Conservation (phyloP, 2,888 invertebrate genomes). For the Caenorhabditis wallacei region DNA sequence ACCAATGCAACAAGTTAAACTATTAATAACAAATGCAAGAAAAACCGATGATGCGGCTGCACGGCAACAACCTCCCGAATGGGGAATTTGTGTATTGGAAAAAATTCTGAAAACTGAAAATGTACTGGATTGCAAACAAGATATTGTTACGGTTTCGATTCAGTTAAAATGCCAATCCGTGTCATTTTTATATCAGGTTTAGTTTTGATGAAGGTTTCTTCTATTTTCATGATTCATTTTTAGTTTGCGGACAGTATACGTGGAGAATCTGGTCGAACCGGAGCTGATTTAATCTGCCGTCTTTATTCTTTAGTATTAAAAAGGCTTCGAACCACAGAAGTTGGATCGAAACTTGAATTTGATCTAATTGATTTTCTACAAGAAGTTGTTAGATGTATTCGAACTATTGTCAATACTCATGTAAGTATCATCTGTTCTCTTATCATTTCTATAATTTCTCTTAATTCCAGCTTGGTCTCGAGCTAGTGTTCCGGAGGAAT, state of each 20-base stretch:
- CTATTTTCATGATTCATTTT: slow-evolving; percentile 7
- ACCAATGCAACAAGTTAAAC: slow-evolving; percentile 28
- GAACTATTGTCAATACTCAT: slow-evolving; percentile 70
- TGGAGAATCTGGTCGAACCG: slow-evolving; percentile 50
- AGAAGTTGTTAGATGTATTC: slow-evolving; percentile 67
- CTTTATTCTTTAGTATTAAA: slow-evolving; percentile 40
- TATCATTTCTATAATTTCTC: not conserved
- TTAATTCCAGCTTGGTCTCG: slow-evolving; percentile 65
- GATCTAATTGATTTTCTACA: slow-evolving; percentile 64
- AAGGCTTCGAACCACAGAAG: slow-evolving; percentile 25
- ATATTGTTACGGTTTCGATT: slow-evolving; percentile 50
- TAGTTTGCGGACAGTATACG: slow-evolving; percentile 49
- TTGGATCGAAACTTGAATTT: slow-evolving; percentile 47
- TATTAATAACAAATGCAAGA: slow-evolving; percentile 51
- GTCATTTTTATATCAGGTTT: slow-evolving; percentile 52
- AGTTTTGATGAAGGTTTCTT: not conserved
- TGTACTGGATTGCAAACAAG: slow-evolving; percentile 55
- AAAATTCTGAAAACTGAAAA: slow-evolving; percentile 48
- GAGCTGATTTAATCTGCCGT: slow-evolving; percentile 53
- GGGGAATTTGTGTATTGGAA: slow-evolving; percentile 18
- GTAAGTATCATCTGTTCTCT: slow-evolving; percentile 50
- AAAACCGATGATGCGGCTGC: slow-evolving; percentile 49
- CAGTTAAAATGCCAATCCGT: slow-evolving; percentile 59
- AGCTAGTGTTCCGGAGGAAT: slow-evolving; percentile 54
- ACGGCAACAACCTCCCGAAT: slow-evolving; percentile 46